Evolutionary conservation across 2,113 vertebrate species (phyloP).

Genomic region (Nettapus auritus): DNA sequence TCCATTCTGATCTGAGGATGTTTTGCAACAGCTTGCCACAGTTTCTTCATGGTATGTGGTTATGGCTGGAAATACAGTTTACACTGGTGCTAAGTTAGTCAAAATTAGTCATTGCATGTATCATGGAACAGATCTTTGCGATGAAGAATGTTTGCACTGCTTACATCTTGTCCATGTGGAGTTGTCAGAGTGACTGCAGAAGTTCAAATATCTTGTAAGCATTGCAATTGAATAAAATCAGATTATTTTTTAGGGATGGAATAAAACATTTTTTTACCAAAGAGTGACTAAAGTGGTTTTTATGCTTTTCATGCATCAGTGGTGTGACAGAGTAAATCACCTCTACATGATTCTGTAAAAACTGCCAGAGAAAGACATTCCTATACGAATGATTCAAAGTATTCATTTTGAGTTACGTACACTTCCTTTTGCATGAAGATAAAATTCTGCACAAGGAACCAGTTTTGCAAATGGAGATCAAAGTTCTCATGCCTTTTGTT

Average conservation of each 20-base stretch:
- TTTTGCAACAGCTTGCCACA: background rate
- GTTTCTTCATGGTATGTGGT: background rate
- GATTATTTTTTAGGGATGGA: background rate
- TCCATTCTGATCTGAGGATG: background rate
- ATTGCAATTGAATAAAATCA: background rate
- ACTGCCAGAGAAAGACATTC: background rate
- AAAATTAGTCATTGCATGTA: background rate
- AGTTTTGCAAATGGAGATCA: background rate
- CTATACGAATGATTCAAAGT: background rate
- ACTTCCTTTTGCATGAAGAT: background rate
- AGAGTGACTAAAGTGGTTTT: background rate
- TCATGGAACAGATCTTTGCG: background rate
- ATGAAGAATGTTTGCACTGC: background rate
- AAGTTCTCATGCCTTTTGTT: background rate
- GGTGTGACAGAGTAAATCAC: constrained; percentile 32
- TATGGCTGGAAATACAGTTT: background rate
- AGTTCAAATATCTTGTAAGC: background rate
- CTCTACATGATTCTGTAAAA: background rate
- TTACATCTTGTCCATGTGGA: background rate
- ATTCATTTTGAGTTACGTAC: background rate
- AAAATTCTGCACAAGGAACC: background rate
- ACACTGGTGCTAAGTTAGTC: background rate
- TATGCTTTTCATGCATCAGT: background rate
- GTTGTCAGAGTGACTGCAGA: background rate
- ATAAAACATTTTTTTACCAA: background rate